Conservation (phyloP, 2,113 vertebrate species). For the Xenopus borealis region DNA sequence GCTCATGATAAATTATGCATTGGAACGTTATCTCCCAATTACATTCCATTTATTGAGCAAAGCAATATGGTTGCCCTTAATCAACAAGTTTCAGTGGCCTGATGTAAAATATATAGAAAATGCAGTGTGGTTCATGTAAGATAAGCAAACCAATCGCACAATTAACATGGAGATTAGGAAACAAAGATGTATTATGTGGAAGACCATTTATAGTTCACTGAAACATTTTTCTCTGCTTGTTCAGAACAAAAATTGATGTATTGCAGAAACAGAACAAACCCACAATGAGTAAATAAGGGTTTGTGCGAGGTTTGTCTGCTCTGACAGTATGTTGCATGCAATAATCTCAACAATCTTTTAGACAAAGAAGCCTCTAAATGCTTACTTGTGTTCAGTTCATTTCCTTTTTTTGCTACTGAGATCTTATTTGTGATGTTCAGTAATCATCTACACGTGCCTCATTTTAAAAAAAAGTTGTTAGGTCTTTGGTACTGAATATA, state of each 20-base stretch:
- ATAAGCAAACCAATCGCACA: conserved; percentile 41
- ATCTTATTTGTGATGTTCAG: too few relatives aligned
- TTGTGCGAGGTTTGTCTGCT: too few relatives aligned
- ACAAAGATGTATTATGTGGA: conserved; percentile 22
- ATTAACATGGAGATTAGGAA: conserved; percentile 41
- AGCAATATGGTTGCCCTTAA: conserved; percentile 39
- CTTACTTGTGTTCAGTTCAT: too few relatives aligned
- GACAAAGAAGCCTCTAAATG: too few relatives aligned
- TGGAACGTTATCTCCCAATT: conserved; percentile 42
- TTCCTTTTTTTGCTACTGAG: too few relatives aligned
- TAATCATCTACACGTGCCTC: too few relatives aligned
- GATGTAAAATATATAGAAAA: conserved; percentile 38
- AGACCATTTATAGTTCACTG: conserved; percentile 21
- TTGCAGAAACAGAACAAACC: too few relatives aligned
- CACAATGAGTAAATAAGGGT: too few relatives aligned
- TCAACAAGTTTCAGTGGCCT: conserved; percentile 40
- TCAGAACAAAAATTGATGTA: not conserved
- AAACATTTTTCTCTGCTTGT: not conserved
- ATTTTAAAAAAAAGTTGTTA: too few relatives aligned
- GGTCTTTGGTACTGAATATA: too few relatives aligned
- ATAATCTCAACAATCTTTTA: too few relatives aligned
- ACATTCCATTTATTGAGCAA: conserved; percentile 44
- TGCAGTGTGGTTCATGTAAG: conserved; percentile 41
- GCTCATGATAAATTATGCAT: conserved; percentile 38
- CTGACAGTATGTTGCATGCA: too few relatives aligned